Base-by-base conservation (phyloP, 2,888 invertebrate genomes). In the Helicoverpa assulta region DNA sequence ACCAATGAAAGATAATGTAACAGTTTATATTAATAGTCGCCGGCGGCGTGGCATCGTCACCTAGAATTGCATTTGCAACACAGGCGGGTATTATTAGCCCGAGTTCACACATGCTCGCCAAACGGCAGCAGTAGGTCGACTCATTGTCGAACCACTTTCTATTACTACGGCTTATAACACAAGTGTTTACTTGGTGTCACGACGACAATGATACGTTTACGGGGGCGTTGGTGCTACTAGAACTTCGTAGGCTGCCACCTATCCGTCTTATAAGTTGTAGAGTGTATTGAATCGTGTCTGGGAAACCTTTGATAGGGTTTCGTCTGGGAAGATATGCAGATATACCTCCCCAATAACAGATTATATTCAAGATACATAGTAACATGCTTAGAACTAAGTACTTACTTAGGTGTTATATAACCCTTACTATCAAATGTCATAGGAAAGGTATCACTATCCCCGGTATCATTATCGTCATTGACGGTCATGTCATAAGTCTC, bases 61-160 rank as follows among this genome's bases (percentile, higher is more conserved):
- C 91, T 89, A 91, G 88, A 90, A 90, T 88, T 89, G 90, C 91
- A 92, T 90, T 90, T 90, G 92, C 91, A 91, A 91, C 89, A 87
- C 83, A 82, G 59, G 78, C 83, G 43, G 43, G 80, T 90, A 90
- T 89, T 87, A 87, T 84, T 89, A 90, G 88, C 73, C 54, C 29
- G 72, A 69, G 81, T 78, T 85, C 77, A 81, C 82, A 84, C 81
- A 76, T 77, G 83, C 86, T 83, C 80, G 87, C 87, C 86, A 87
- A 88, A 81, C 81, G 76, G 54, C 76, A 69, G 70, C 71, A 79
- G 74, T 81, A 82, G 82, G 81, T 84, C 78, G 78, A 66, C 66
- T 73, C 70, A 80, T 83, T 85, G 80, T 82, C 78, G 73, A 80
- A 80, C 68, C 73, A 83, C 86, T 87, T 88, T 88, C 86, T 86